These are phyloP conservation scores for Mastomys natalensis DNA, from an alignment of 2,113 vertebrate genomes.

Conservation along the genomic window DNA sequence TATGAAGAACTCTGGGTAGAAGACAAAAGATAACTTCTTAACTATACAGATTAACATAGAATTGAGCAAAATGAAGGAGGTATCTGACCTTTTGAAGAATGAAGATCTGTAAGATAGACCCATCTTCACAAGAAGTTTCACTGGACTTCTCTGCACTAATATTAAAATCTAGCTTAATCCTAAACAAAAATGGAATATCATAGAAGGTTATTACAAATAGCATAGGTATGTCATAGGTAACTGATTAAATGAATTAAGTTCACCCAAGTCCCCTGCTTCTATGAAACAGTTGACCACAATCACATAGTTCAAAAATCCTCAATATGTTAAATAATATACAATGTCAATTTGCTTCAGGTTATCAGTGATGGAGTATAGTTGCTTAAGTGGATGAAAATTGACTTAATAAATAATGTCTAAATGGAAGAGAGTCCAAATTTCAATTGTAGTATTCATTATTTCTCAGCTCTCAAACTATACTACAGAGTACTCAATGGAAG, in stretches of 20 bases:
- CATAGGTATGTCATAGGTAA: background rate
- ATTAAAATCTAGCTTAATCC: background rate
- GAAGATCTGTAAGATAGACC: background rate
- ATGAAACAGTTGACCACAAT: background rate
- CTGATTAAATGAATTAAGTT: slow-evolving; percentile 15
- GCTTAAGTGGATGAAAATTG: background rate
- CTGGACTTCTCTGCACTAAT: accelerated
- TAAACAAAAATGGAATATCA: background rate
- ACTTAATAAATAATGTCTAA: background rate
- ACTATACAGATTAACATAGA: background rate
- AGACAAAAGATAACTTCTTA: background rate
- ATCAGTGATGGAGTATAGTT: background rate
- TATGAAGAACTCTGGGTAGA: background rate
- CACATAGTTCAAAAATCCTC: background rate
- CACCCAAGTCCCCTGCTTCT: background rate
- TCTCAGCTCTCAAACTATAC: background rate
- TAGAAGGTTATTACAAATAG: background rate
- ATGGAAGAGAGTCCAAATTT: background rate
- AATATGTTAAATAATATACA: background rate
- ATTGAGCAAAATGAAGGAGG: background rate
- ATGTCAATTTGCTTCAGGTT: background rate
- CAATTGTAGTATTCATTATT: background rate
- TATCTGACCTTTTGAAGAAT: background rate
- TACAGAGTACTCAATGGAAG: background rate
- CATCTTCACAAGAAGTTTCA: no score